Evolutionary conservation across 2,797 vertebrate genomes (phyloP), one percentile per base, ranked within the genome.

Genomic region (Cercopithecus petaurista): DNA sequence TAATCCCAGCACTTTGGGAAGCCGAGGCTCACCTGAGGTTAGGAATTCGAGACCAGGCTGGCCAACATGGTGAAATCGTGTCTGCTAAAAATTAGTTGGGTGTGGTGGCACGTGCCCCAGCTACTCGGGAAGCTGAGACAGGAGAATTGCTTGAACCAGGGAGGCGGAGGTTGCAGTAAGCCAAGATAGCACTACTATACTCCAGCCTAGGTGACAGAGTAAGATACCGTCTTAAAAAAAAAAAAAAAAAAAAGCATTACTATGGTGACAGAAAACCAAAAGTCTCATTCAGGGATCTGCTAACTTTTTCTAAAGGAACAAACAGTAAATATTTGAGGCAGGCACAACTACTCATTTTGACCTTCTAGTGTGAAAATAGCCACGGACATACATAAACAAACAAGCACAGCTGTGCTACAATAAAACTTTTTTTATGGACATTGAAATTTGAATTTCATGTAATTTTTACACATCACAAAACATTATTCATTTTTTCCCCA

Each of bases 351-450:
- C 13, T 46, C 79, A 82, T n/a, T 73, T 86, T 88, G 73, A 90
- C 43, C 39, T 75, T 85, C 14, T 50, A 39, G 64, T 77, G 13
- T 50, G n/a, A 97, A 96, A 95, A 88, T 3, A 61, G 39, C 39
- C 57, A 80, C 2, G 8, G 36, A 95, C 52, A 97, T 4, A 12
- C 36, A 90, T 30, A 90, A 80, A 67, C 61, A 64, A 33, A 77
- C 52, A 96, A 84, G 39, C 36, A n/a, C 6, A 46, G 43, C 43
- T 43, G 8, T 22, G 8, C 75, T 73, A 50, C 59, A 80, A 43
- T 46, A 96, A 84, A 84, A 94, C 17, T 94, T 84, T n/a, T 64
- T 39, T 83, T 57, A 75, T 8, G 26, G 39, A 86, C 82, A 95
- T 17, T 61, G 36, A 96, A 92, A 88, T 67, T 17, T 95, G 48